Base-by-base conservation (phyloP, 1,140 invertebrate species). In the Anastatus disparis region DNA sequence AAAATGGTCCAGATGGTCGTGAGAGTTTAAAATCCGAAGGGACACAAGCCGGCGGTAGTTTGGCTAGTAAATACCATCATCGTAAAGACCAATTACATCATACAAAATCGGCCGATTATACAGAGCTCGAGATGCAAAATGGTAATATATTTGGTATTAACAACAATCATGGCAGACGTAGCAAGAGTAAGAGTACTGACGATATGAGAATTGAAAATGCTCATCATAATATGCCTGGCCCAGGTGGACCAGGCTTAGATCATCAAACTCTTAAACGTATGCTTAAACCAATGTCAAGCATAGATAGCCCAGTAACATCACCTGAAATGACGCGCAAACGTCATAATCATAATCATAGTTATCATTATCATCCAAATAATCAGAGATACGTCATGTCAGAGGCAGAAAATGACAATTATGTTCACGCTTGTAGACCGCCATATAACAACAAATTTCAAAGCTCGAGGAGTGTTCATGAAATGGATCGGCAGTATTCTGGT, bases 241-340 rank as follows among this genome's bases (percentile, higher is more conserved):
- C 3, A 4, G 20, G 17, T 7, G 17, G 22, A 6, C n/a, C n/a
- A n/a, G n/a, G n/a, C 8, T 75, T 89, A 78, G 94, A 95, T 84
- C 94, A 94, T 73, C 94, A 93, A 82, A 97, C 95, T 1, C 86
- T 98, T 72, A 97, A 97, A 81, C 89, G 94, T 50, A 96, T 98
- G 93, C 86, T 98, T 71, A 97, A 97, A 77, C 95, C 95, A 24
- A 93, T 98, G 89, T 92, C 94, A 24, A 93, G 92, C 75, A 90
- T 91, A 64, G 93, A 95, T 77, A 94, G 93, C 80, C 93, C 94
- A 3, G 93, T 94, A 10, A 95, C 94, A 13, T 95, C 94, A 64
- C 94, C 94, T 9, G 94, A 96, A 87, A 93, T 94, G 91, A 91
- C 92, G 0, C 88, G 93, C 20, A 89, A 93, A 24, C 87, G 93